Evolutionary conservation across 2,888 invertebrate genomes (phyloP), one percentile per base, ranked within the genome.

Genomic region (Chironomus tentans): DNA sequence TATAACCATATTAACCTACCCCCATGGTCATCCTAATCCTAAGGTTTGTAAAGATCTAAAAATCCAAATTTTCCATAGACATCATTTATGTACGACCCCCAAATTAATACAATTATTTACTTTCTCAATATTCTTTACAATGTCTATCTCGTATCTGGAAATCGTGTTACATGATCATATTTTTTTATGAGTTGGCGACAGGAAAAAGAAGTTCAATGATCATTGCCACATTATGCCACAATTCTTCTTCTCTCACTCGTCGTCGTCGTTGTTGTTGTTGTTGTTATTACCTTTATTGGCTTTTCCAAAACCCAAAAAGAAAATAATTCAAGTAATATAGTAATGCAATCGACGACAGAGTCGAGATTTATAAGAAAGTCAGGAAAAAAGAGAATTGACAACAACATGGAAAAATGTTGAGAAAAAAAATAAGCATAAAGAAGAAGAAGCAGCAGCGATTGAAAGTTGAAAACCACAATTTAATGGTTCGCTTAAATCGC

Each of bases 401-500:
- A 56, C 21, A 72, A 15, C 56, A 56, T 56, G 56, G 56, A 56
- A 74, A 74, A 74, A 65, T 13, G 73, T 74, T n/a, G n/a, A n/a
- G n/a, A 50, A 61, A 24, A 10, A 22, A 46, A 47, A 10, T 38
- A 46, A 68, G 38, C 4, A 28, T 18, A 22, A 65, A 74, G 62
- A 38, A 48, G 24, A 1, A n/a, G n/a, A n/a, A n/a, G n/a, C 22
- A 74, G 65, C 22, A 21, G 50, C 73, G 73, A 74, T 74, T 74
- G 74, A 74, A 74, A 74, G 74, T 74, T 74, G 65, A 15, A 74
- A 74, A 74, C 74, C 74, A 28, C 74, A 65, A 46, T 74, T 74
- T 74, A 68, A 68, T 74, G 74, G 21, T 68, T 56, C 15, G 56
- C 13, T 65, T 24, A 21, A 18, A 65, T 65, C 65, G 65, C 65